Conservation (phyloP, 2,888 invertebrate species). For the Protula sp. region DNA sequence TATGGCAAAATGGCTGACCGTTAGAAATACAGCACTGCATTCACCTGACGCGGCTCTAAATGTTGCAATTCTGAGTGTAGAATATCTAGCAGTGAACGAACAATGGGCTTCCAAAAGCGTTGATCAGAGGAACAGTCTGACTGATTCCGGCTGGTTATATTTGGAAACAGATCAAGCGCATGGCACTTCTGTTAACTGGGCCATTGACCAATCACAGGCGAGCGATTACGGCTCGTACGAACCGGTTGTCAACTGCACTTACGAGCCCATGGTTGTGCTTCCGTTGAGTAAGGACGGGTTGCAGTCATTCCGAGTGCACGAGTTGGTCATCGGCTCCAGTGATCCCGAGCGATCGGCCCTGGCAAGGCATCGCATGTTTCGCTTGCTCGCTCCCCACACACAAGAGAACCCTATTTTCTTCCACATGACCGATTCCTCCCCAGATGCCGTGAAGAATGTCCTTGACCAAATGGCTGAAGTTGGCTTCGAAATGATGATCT, state of each 20-base stretch:
- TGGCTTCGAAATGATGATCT: constrained; percentile 27
- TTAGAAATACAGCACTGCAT: too few species aligned
- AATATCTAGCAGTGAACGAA: constrained; percentile 20
- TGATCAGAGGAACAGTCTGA: neutral
- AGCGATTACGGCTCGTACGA: constrained; percentile 23
- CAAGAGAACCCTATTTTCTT: constrained; percentile 27
- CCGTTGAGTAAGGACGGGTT: constrained; percentile 3
- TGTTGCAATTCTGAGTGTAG: constrained; percentile 12
- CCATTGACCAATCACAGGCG: constrained; percentile 10
- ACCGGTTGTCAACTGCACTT: constrained; percentile 19
- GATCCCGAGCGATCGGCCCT: constrained; percentile 21
- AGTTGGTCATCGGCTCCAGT: constrained; percentile 17
- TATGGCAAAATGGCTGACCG: constrained; percentile 20
- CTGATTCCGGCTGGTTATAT: constrained; percentile 17
- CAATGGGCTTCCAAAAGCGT: constrained; percentile 13
- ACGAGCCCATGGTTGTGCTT: constrained; percentile 5
- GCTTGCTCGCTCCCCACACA: constrained; percentile 27
- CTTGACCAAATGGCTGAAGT: constrained; percentile 27
- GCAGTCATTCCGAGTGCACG: constrained; percentile 20
- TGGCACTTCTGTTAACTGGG: constrained; percentile 18
- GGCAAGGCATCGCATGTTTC: constrained; percentile 11
- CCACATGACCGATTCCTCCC: constrained; percentile 16
- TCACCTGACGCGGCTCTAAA: neutral
- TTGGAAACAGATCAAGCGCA: constrained; percentile 20
- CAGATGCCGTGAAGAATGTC: constrained; percentile 7